These are phyloP conservation scores for Frankliniella intonsa DNA, from an alignment of 2,888 invertebrate species.

Conservation along the genomic window DNA sequence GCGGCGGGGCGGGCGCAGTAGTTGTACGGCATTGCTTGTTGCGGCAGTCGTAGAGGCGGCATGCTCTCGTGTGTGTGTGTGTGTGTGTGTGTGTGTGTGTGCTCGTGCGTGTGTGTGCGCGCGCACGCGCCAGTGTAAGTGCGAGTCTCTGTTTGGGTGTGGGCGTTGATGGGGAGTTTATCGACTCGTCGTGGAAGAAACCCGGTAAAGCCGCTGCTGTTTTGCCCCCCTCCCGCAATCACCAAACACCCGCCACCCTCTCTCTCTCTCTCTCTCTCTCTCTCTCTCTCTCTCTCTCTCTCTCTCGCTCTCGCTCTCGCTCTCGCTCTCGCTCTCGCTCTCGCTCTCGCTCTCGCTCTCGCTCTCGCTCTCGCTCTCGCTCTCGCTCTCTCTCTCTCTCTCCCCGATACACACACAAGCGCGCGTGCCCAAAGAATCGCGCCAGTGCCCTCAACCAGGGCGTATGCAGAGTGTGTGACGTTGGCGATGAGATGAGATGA, in stretches of 20 bases:
- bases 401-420: neutral
- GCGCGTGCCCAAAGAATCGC: neutral
- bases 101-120: neutral
- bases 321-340: too few relatives aligned
- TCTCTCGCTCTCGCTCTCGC: neutral
- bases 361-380: too few relatives aligned
- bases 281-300: neutral
- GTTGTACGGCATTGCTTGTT: neutral
- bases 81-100: neutral
- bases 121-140: neutral
- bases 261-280: constrained; percentile 1
- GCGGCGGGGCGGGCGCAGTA: neutral
- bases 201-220: too few relatives aligned
- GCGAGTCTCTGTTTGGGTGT: neutral
- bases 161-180: too few relatives aligned
- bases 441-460: too few relatives aligned
- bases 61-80: neutral
- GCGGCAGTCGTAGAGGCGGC: neutral
- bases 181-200: too few relatives aligned
- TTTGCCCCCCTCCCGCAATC: too few relatives aligned
- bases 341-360: too few relatives aligned
- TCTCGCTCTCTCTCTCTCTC: neutral
- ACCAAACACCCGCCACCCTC: neutral
- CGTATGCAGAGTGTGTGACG: too few relatives aligned
- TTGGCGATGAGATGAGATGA: too few relatives aligned